Evolutionary conservation across 2,113 vertebrate genomes (phyloP).

Genomic region (Beaufortia kweichowensis): DNA sequence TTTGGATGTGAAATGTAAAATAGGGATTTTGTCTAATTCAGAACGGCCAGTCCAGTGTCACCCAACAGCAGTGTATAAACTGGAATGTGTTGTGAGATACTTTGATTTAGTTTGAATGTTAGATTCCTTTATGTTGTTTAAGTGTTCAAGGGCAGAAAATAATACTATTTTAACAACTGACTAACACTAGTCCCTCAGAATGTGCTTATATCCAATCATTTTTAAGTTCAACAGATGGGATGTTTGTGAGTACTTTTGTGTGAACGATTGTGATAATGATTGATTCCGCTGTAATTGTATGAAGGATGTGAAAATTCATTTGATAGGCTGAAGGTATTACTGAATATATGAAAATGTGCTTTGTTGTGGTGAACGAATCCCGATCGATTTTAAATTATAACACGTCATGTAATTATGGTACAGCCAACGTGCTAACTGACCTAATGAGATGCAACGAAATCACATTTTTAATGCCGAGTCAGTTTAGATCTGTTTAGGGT

Average conservation of each 20-base stretch:
- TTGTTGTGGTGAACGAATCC: not conserved
- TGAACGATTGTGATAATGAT: constrained; percentile 23
- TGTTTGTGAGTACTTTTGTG: constrained; percentile 23
- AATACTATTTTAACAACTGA: not conserved
- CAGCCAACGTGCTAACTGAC: not conserved
- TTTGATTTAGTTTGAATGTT: not conserved
- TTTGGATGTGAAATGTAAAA: constrained; percentile 8
- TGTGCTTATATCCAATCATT: constrained; percentile 11
- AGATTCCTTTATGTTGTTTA: not conserved
- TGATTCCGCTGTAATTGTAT: constrained; percentile 42
- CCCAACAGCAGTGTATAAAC: not conserved
- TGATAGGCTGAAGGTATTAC: constrained; percentile 42
- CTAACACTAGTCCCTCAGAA: constrained; percentile 3
- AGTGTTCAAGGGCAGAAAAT: not conserved
- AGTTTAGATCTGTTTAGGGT: constrained; percentile 63
- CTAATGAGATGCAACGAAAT: constrained; percentile 22
- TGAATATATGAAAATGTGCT: constrained; percentile 7
- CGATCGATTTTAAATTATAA: not conserved
- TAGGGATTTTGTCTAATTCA: not conserved
- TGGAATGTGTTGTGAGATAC: not conserved
- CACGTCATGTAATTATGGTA: not conserved
- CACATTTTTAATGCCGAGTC: constrained; percentile 42
- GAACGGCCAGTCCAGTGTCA: not conserved
- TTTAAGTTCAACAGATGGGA: constrained; percentile 34
- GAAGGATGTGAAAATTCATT: constrained; percentile 58